Evolutionary conservation across 64 coral and sea anemone genomes (phyloP).

Genomic region (Actinia tenebrosa): DNA sequence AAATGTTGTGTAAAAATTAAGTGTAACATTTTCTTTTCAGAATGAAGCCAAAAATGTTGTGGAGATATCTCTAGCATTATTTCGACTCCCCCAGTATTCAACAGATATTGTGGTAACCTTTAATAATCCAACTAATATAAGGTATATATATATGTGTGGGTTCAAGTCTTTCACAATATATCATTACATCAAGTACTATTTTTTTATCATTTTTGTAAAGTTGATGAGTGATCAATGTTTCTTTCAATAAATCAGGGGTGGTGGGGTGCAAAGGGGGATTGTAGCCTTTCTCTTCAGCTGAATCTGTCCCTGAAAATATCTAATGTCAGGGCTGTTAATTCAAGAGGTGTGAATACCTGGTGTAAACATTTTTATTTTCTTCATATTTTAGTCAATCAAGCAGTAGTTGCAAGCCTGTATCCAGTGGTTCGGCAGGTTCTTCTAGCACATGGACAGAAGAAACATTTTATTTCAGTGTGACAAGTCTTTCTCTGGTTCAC

Average conservation of each 20-base stretch:
- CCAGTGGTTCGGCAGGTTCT: background rate
- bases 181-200: too few species aligned
- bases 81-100: slow-evolving; percentile 12
- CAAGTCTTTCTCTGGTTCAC: background rate
- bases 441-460: background rate
- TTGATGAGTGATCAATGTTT: too few species aligned
- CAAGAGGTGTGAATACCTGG: too few species aligned
- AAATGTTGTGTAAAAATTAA: background rate
- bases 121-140: slow-evolving; percentile 3
- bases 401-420: background rate
- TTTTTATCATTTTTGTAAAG: too few species aligned
- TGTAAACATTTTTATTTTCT: too few species aligned
- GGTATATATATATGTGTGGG: background rate
- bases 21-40: background rate
- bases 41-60: slow-evolving; percentile 9
- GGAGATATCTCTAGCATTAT: slow-evolving; percentile 12
- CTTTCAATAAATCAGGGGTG: too few species aligned
- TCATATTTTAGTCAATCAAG: background rate
- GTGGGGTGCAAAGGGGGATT: too few species aligned
- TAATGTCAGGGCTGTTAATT: too few species aligned
- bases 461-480: slow-evolving; percentile 2
- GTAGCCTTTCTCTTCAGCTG: too few species aligned
- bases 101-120: slow-evolving; percentile 11
- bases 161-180: too few species aligned
- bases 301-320: too few species aligned